Evolutionary conservation across 1,140 invertebrate species (phyloP).

Genomic region (Gonioctena quinquepunctata): DNA sequence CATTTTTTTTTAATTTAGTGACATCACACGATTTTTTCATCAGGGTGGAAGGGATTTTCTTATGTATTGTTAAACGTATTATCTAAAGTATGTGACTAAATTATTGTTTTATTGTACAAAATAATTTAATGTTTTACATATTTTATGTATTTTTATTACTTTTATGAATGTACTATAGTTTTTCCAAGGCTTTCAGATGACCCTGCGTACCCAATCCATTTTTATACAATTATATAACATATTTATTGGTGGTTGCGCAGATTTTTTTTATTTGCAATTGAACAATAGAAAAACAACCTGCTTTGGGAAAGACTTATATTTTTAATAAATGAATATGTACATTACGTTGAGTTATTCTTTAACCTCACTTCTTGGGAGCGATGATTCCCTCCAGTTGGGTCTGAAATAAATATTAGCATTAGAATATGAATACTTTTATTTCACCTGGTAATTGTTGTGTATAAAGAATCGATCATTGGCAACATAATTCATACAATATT

Average conservation of each 20-base stretch:
- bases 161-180: slow-evolving; percentile 12
- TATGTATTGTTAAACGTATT: slow-evolving; percentile 30
- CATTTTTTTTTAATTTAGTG: slow-evolving; percentile 12
- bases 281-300: slow-evolving; percentile 36
- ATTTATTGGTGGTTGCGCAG: slow-evolving; percentile 6
- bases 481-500: no score
- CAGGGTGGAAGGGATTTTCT: slow-evolving; percentile 41
- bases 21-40: slow-evolving; percentile 31
- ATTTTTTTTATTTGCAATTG: slow-evolving; percentile 20
- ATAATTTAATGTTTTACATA: slow-evolving; percentile 42
- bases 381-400: slow-evolving; percentile 91
- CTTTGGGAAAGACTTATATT: slow-evolving; percentile 35
- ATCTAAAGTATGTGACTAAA: slow-evolving; percentile 33
- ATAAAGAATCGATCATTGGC: no score
- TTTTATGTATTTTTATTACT: slow-evolving; percentile 36
- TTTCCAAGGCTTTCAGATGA: slow-evolving; percentile 34
- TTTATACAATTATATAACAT: neutral
- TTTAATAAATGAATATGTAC: neutral
- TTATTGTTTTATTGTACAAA: slow-evolving; percentile 44
- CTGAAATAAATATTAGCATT: slow-evolving; percentile 70
- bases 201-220: neutral
- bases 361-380: slow-evolving; percentile 81
- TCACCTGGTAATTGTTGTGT: no score
- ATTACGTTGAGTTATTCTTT: slow-evolving; percentile 15
- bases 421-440: no score